Conservation (phyloP, 1,140 invertebrate genomes). For the Cyrtorhinus lividipennis region DNA sequence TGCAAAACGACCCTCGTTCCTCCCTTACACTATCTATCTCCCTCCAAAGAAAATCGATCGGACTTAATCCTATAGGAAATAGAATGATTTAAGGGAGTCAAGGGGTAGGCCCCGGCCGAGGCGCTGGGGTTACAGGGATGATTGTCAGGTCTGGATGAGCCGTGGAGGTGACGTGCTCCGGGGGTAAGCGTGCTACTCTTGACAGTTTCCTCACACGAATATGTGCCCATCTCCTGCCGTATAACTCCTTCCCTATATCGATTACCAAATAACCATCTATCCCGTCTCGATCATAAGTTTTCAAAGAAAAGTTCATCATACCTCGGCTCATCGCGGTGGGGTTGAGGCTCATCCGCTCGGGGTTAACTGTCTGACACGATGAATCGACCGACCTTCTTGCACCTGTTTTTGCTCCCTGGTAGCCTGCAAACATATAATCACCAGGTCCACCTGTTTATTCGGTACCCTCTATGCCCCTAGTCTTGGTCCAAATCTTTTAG, state of each 20-base stretch:
- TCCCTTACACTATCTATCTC: background rate
- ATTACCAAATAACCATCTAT: background rate
- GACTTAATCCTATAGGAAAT: constrained; percentile 4
- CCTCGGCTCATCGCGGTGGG: too few species aligned
- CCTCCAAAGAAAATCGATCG: background rate
- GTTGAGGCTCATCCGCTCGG: background rate
- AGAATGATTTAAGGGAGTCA: constrained; percentile 8
- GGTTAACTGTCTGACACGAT: too few species aligned
- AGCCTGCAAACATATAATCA: too few species aligned
- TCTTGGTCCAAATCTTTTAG: too few species aligned
- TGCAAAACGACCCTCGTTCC: constrained; percentile 11
- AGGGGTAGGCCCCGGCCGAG: background rate
- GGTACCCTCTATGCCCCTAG: too few species aligned
- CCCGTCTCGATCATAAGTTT: background rate
- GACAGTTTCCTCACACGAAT: constrained; percentile 2
- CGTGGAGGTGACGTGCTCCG: constrained; percentile 1
- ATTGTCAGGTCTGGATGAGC: constrained; percentile 7
- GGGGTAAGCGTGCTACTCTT: constrained; percentile 4
- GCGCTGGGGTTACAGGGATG: background rate
- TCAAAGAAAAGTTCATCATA: background rate
- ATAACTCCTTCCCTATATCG: background rate
- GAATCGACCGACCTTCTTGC: background rate
- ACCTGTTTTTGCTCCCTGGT: too few species aligned
- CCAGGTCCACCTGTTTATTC: too few species aligned
- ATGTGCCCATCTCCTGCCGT: background rate